Base-by-base conservation (phyloP, 2,113 vertebrate species). In the Vireo altiloquus region DNA sequence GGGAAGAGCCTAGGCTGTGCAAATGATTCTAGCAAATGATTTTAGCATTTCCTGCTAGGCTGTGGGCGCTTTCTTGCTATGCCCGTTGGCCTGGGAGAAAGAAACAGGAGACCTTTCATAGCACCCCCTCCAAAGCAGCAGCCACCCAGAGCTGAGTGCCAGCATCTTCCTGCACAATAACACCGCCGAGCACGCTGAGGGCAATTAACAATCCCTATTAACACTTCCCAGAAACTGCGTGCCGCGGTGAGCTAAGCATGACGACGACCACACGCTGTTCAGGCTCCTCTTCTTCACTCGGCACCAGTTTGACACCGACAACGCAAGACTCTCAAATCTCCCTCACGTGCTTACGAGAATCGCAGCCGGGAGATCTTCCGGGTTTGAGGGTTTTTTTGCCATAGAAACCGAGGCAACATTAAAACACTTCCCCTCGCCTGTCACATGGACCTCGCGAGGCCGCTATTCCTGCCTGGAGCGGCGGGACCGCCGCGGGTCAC, bases 191-290 rank as follows among this genome's bases (percentile, higher is more conserved):
- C 69, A 7, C 23, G 25, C 35, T 2, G 5, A 39, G 64, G 17
- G 25, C 35, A 42, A 64, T 42, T 4, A 30, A 12, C 85, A 30
- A 8, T 5, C 37, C 30, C 13, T 5, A 2, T 17, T 2, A 66
- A 30, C 59, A 2, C 2, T 6, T 13, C 6, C 0, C 46, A 15
- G 27, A 9, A 22, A 11, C 3, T 3, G n/a, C 37, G 12, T 0
- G 5, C 30, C 69, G 10, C 27, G 18, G 17, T 2, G 1, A 56
- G 33, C 1, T 1, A 27, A 9, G 14, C 4, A 4, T 0, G 14
- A 30, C 0, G 8, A 13, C 1, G 4, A 16, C n/a, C 7, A 7
- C 7, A 6, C 0, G 3, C 69, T 15, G 22, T 2, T 9, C 33
- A 1, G 35, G 52, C 81, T 39, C 33, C 69, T 8, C 24, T 18